phyloP scores from a whole-genome alignment of 1,140 invertebrate species.

The Copidosoma floridanum region DNA sequence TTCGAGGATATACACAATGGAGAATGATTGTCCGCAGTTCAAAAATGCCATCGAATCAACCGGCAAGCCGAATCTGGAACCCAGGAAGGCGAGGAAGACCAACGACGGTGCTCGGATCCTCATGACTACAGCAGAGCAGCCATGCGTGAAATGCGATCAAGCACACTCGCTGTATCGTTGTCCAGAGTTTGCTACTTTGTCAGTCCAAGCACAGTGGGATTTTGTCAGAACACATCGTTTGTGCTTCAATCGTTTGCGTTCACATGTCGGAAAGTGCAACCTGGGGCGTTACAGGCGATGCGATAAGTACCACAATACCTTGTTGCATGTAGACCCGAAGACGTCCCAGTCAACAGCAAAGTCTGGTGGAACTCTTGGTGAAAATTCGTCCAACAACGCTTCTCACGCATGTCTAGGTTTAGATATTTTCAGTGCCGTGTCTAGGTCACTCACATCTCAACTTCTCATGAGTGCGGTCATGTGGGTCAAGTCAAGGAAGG shows the following conservation, averaged over 20 bases:
- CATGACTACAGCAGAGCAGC: neutral
- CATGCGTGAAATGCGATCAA: neutral
- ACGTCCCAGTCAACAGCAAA: neutral
- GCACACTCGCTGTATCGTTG: neutral
- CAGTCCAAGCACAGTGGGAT: neutral
- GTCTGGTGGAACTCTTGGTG: neutral
- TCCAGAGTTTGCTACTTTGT: neutral
- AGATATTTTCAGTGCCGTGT: neutral
- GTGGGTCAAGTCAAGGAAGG: neutral
- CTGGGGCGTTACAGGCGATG: neutral
- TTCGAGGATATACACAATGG: neutral
- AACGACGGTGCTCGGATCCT: slow-evolving; percentile 7
- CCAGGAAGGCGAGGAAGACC: neutral
- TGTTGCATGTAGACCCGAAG: neutral
- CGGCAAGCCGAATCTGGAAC: neutral
- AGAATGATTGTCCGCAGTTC: neutral
- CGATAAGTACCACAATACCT: neutral
- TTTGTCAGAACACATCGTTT: neutral
- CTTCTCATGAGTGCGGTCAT: neutral
- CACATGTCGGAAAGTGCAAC: neutral
- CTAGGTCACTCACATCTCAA: neutral
- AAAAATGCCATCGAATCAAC: neutral
- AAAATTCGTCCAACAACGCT: too few relatives aligned
- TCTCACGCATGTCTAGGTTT: neutral
- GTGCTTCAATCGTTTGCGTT: neutral